Conservation (phyloP, 2,113 vertebrate species). For the Phodopus roborovskii region DNA sequence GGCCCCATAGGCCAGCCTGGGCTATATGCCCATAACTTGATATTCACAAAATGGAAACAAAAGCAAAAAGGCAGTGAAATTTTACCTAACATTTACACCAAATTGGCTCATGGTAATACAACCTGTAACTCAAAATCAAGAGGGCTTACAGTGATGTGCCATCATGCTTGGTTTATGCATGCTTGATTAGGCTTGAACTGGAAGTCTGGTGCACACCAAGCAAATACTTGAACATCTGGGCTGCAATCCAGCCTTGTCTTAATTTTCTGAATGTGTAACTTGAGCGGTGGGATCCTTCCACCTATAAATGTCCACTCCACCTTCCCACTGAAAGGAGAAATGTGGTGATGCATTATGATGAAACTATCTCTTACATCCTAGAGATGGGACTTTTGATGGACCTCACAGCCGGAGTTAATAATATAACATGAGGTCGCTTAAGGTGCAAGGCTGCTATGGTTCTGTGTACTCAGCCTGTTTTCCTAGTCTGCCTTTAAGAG, state of each 20-base stretch:
- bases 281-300: not conserved
- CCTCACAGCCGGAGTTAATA: not conserved
- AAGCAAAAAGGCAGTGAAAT: not conserved
- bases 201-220: not conserved
- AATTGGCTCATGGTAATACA: not conserved
- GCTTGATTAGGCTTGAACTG: not conserved
- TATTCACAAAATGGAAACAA: not conserved
- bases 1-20: not conserved
- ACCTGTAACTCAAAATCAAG: not conserved
- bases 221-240: not conserved
- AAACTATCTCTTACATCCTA: not conserved
- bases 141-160: no score
- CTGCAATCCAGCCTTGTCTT: not conserved
- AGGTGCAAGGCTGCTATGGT: not conserved
- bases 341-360: not conserved
- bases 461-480: not conserved
- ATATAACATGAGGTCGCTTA: no score
- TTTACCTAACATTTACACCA: constrained; percentile 1
- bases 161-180: not conserved
- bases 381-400: not conserved
- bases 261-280: not conserved
- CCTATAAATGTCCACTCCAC: not conserved
- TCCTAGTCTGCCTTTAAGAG: not conserved
- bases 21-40: not conserved
- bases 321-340: not conserved